Evolutionary conservation across 2,113 vertebrate genomes (phyloP).

Genomic region (Nesoenas mayeri): DNA sequence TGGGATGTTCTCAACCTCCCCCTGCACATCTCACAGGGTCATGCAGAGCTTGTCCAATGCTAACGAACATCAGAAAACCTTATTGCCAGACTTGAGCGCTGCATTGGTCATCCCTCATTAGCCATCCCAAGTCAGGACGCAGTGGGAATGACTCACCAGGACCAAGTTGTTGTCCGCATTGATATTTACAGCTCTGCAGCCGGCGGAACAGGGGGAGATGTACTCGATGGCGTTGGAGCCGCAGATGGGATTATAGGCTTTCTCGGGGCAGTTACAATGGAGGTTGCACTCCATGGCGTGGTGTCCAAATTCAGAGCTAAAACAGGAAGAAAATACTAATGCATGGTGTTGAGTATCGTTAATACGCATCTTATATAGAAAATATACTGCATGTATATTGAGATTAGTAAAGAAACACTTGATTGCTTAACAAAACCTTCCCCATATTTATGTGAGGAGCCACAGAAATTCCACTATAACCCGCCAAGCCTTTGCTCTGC

Average conservation of each 20-base stretch:
- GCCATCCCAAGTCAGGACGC: neutral
- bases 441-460: accelerated
- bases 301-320: neutral
- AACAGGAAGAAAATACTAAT: neutral
- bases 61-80: accelerated
- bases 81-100: accelerated
- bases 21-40: neutral
- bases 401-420: neutral
- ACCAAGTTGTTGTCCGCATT: neutral
- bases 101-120: neutral
- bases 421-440: neutral
- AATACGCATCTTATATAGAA: accelerated
- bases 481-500: neutral
- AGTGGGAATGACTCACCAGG: slow-evolving; percentile 23
- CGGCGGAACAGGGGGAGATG: slow-evolving; percentile 82
- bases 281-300: slow-evolving; percentile 24
- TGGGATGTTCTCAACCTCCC: neutral
- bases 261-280: slow-evolving; percentile 72
- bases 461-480: neutral
- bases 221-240: slow-evolving; percentile 79
- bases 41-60: neutral
- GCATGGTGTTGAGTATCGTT: accelerated
- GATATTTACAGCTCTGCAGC: slow-evolving; percentile 44
- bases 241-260: slow-evolving; percentile 84
- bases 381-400: accelerated